phyloP scores from a whole-genome alignment of 1,140 invertebrate genomes.

The Akabosia matsudoensis region DNA sequence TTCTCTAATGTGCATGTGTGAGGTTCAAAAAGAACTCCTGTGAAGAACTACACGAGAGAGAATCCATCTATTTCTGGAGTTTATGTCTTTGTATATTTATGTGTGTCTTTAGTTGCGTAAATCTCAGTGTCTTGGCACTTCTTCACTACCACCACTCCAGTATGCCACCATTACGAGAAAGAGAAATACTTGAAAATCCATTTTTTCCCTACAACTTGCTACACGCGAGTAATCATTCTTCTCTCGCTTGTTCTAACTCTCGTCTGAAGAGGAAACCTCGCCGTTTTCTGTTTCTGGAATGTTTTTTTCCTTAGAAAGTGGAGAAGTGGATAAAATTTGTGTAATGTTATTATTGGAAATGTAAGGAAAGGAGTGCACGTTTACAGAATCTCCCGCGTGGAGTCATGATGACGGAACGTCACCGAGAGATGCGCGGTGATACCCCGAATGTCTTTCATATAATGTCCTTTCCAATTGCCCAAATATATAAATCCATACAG shows the following conservation, averaged over 20 bases:
- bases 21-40: constrained; percentile 1
- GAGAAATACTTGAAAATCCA: not conserved
- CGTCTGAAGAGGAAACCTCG: not conserved
- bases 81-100: not conserved
- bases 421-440: not conserved
- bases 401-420: constrained; percentile 21
- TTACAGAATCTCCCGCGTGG: not conserved
- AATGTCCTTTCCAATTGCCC: too few relatives aligned
- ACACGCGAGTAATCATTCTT: not conserved
- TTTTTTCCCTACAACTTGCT: not conserved
- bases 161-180: not conserved
- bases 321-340: constrained; percentile 4
- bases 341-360: constrained; percentile 16
- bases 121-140: not conserved
- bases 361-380: not conserved
- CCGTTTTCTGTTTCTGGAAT: not conserved
- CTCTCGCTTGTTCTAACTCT: not conserved
- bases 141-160: not conserved
- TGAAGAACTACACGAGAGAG: constrained; percentile 1
- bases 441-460: not conserved
- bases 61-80: constrained; percentile 1
- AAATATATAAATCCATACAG: not conserved
- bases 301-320: not conserved
- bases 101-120: constrained; percentile 1
- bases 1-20: constrained; percentile 1